Percentiles rank a stretch among this genome's conserved stretches.
Evolutionary conservation across 2,113 vertebrate genomes (phyloP).

Genomic region (zebrafish (Danio rerio)): DNA sequence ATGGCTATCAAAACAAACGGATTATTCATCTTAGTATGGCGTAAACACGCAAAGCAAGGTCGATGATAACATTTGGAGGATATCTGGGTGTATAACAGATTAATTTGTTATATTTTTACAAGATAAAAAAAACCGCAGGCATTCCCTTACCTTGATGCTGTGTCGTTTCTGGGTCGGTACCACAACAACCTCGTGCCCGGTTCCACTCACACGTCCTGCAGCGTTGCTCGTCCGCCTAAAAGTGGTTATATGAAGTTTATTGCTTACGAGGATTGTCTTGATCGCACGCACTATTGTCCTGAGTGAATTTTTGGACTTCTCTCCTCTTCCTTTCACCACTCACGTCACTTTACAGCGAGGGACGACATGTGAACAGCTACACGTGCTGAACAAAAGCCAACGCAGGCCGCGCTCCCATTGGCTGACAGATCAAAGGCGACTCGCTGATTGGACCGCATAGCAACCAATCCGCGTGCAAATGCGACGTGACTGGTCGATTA

Average conservation of each 20-base stretch:
- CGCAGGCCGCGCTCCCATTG: slow-evolving; percentile 51
- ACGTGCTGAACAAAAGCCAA: slow-evolving; percentile 64
- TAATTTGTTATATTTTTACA: too few species aligned
- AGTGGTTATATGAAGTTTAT: neutral
- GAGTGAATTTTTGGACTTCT: neutral
- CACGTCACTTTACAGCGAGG: slow-evolving; percentile 49
- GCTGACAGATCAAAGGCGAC: neutral
- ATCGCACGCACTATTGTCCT: neutral
- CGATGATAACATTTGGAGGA: neutral
- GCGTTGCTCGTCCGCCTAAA: neutral
- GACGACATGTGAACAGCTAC: slow-evolving; percentile 56
- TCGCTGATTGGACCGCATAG: slow-evolving; percentile 47
- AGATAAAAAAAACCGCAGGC: neutral
- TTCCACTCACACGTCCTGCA: neutral
- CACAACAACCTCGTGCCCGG: neutral
- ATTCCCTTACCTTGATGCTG: slow-evolving; percentile 15
- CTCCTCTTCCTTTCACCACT: slow-evolving; percentile 22
- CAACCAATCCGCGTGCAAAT: slow-evolving; percentile 56
- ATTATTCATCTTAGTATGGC: neutral
- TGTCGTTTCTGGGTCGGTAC: slow-evolving; percentile 17
- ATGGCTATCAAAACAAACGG: neutral
- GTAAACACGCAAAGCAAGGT: neutral
- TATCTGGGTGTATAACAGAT: neutral
- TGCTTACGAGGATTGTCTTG: neutral
- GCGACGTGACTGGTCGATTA: slow-evolving; percentile 58